Conservation (phyloP, 2,113 vertebrate genomes). For the Scomber colias region DNA sequence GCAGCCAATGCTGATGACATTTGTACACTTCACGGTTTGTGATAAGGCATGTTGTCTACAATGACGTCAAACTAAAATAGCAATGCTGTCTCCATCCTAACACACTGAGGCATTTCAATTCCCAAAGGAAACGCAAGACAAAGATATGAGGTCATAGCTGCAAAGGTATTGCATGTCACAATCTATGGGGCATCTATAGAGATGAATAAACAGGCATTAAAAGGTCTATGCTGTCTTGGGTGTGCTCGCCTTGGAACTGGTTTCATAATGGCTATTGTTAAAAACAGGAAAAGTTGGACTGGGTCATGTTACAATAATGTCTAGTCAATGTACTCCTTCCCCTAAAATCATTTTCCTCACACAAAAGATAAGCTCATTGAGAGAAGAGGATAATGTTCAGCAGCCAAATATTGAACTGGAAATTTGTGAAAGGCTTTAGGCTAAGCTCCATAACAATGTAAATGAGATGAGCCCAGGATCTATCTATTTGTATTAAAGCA, state of each 20-base stretch:
- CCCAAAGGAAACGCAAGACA: constrained; percentile 36
- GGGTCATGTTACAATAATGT: constrained; percentile 35
- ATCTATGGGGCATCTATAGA: constrained; percentile 33
- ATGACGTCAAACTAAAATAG: background rate
- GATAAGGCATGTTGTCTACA: too few species aligned
- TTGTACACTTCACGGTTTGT: background rate
- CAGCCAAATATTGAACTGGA: constrained; percentile 22
- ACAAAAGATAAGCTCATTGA: constrained; percentile 47
- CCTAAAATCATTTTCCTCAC: constrained; percentile 32
- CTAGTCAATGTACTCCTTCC: constrained; percentile 17
- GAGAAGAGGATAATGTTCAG: constrained; percentile 1
- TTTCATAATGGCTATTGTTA: constrained; percentile 58
- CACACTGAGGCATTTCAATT: constrained; percentile 14
- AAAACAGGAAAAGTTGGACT: constrained; percentile 53
- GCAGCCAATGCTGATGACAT: too few species aligned
- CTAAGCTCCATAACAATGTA: background rate
- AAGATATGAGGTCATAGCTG: constrained; percentile 43
- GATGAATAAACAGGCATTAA: constrained; percentile 54
- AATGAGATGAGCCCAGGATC: background rate
- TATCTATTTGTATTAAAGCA: background rate
- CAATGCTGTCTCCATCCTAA: background rate
- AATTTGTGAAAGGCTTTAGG: constrained; percentile 18
- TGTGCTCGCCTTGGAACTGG: constrained; percentile 41
- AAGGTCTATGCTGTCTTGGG: constrained; percentile 44
- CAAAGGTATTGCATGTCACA: constrained; percentile 45